phyloP scores from a whole-genome alignment of 2,797 vertebrate genomes.

The Epinephelus malabaricus region DNA sequence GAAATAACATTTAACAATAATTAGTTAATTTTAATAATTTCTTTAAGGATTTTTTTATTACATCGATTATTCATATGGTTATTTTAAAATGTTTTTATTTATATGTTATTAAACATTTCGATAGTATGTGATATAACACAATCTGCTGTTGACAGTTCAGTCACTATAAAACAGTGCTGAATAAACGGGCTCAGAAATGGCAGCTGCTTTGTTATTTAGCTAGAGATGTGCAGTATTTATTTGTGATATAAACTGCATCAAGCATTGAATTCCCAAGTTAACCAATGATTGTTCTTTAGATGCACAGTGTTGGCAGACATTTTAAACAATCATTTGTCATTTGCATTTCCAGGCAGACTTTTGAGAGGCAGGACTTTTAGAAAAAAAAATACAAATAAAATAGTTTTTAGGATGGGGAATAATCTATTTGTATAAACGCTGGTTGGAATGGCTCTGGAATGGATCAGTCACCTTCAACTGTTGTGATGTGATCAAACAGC shows the following conservation, averaged over 20 bases:
- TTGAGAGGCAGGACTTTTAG: not conserved
- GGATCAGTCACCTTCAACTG: not conserved
- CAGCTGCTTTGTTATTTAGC: not conserved
- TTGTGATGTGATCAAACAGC: slow-evolving; percentile 15
- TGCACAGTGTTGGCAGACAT: slow-evolving; percentile 3
- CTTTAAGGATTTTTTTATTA: not conserved
- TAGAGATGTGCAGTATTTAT: slow-evolving; percentile 6
- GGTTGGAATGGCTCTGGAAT: not conserved
- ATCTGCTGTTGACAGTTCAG: not conserved
- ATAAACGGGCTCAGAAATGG: not conserved
- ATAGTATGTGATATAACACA: not conserved
- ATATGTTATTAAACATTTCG: not conserved
- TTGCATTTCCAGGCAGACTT: not conserved
- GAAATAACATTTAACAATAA: not conserved
- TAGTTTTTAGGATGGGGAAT: not conserved
- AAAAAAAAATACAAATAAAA: slow-evolving; percentile 9
- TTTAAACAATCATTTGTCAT: not conserved
- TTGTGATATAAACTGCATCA: not conserved
- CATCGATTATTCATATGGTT: not conserved
- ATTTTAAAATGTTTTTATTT: not conserved
- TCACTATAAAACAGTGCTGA: not conserved
- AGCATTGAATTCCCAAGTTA: not conserved
- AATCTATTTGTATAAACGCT: not conserved
- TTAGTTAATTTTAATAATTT: not conserved
- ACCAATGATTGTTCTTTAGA: not conserved